Conservation (phyloP, 2,113 vertebrate species). For the Eleginops maclovinus region DNA sequence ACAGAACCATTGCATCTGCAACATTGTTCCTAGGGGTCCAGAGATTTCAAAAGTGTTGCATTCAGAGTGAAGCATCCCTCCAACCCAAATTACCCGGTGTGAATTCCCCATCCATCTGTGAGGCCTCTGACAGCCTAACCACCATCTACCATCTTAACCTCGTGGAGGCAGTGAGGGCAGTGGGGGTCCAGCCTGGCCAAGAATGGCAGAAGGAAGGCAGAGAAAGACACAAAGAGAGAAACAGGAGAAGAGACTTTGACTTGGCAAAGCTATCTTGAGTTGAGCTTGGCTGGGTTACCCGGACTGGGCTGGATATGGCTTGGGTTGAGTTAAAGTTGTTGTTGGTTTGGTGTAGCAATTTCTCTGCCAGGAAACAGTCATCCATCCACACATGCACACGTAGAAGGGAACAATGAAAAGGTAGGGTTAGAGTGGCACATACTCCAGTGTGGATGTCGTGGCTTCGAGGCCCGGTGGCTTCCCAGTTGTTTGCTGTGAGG, state of each 20-base stretch:
- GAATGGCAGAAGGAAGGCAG: slow-evolving; percentile 13
- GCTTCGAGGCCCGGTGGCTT: slow-evolving; percentile 50
- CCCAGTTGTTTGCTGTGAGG: slow-evolving; percentile 57
- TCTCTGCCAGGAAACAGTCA: slow-evolving; percentile 67
- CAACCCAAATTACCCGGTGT: slow-evolving; percentile 63
- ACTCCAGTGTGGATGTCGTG: slow-evolving; percentile 60
- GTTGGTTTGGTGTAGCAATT: slow-evolving; percentile 59
- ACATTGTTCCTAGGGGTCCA: slow-evolving; percentile 75
- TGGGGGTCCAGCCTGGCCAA: slow-evolving; percentile 51
- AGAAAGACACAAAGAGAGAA: slow-evolving; percentile 32
- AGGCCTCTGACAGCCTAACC: slow-evolving; percentile 67
- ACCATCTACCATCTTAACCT: slow-evolving; percentile 68
- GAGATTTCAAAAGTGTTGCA: slow-evolving; percentile 73
- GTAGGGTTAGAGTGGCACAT: slow-evolving; percentile 70
- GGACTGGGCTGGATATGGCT: slow-evolving; percentile 59
- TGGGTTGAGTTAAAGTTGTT: slow-evolving; percentile 56
- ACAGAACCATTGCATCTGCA: slow-evolving; percentile 72
- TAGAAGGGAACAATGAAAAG: slow-evolving; percentile 56
- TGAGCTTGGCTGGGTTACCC: slow-evolving; percentile 71
- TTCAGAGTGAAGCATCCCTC: slow-evolving; percentile 69
- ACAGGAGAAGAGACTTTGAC: slow-evolving; percentile 57
- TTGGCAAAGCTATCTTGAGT: slow-evolving; percentile 74
- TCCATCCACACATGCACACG: slow-evolving; percentile 68
- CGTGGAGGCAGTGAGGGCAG: slow-evolving; percentile 65
- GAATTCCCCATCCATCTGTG: slow-evolving; percentile 65